Conservation (phyloP, 2,888 invertebrate genomes). For the Machimus atricapillus region DNA sequence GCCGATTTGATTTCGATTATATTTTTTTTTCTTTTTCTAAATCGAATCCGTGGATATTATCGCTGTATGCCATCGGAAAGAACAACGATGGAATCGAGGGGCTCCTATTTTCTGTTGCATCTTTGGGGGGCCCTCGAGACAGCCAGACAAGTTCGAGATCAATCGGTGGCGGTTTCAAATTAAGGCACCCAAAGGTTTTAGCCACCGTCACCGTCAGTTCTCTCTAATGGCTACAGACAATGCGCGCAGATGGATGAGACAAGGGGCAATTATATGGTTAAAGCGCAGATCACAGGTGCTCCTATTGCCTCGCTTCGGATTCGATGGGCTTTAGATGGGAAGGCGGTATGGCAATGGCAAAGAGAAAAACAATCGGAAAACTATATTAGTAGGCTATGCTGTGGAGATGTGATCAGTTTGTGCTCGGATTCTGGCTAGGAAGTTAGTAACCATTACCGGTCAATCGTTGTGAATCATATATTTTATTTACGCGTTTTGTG, state of each 20-base stretch:
- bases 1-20: background rate
- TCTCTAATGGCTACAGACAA: background rate
- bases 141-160: background rate
- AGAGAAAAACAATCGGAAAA: slow-evolving; percentile 46
- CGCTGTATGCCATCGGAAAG: background rate
- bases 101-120: background rate
- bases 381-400: slow-evolving; percentile 52
- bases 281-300: slow-evolving; percentile 23
- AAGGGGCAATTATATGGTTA: slow-evolving; percentile 30
- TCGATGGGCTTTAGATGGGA: slow-evolving; percentile 5
- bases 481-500: background rate
- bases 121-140: background rate
- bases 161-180: background rate
- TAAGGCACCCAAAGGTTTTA: background rate
- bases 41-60: background rate
- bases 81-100: background rate
- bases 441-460: background rate
- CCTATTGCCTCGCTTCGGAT: background rate
- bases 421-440: slow-evolving; percentile 44
- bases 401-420: slow-evolving; percentile 48
- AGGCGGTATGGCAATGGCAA: slow-evolving; percentile 5
- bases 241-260: background rate
- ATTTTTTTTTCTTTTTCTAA: background rate
- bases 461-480: background rate
- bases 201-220: background rate